These are phyloP conservation scores for Dynastes maya DNA, from an alignment of 2,888 invertebrate genomes.

Conservation along the genomic window DNA sequence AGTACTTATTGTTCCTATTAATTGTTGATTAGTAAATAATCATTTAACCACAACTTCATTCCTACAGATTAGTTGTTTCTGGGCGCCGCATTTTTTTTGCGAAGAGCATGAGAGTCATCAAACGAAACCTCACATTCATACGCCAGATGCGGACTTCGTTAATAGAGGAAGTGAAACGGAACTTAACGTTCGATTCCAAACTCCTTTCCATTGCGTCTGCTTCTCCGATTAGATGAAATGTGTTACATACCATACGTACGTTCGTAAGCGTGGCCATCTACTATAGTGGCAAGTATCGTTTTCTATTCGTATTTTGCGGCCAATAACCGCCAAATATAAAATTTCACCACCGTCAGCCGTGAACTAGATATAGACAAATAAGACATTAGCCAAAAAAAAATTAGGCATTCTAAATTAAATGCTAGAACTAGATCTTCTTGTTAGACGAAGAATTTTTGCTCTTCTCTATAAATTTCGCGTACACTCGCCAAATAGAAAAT, in stretches of 20 bases:
- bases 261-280: too few species aligned
- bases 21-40: too few species aligned
- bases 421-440: too few species aligned
- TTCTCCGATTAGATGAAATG: conserved; percentile 17
- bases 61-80: too few species aligned
- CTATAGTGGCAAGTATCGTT: background rate
- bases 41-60: too few species aligned
- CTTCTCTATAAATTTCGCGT: background rate
- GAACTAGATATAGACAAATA: too few species aligned
- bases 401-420: too few species aligned
- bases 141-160: background rate
- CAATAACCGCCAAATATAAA: conserved; percentile 15
- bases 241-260: background rate
- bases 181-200: background rate
- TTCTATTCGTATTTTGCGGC: conserved; percentile 18
- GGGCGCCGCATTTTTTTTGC: too few species aligned
- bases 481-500: too few species aligned
- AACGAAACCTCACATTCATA: conserved; percentile 1
- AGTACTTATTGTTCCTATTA: too few species aligned
- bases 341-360: background rate
- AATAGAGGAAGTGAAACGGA: conserved; percentile 26
- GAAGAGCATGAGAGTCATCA: background rate
- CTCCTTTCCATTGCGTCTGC: conserved; percentile 1
- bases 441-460: background rate
- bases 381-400: too few species aligned